Evolutionary conservation across 2,113 vertebrate species (phyloP), one percentile per base, ranked within the genome.

Genomic region (Prunella himalayana): DNA sequence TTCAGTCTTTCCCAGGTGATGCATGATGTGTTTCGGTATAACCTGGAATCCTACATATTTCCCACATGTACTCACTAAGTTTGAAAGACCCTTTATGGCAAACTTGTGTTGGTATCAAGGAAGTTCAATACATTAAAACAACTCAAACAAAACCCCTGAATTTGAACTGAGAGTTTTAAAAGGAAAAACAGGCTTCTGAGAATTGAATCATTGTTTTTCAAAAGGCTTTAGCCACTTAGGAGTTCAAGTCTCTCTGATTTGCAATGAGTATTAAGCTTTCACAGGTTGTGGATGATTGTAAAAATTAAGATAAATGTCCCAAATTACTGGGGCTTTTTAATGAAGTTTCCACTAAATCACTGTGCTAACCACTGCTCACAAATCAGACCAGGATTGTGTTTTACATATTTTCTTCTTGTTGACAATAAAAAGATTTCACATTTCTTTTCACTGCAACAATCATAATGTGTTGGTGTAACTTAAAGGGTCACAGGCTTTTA

Each of bases 121-220:
- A 41, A 63, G 8, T 47, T 77, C 63, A 60, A 45, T 16, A 66
- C 4, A 59, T 59, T 35, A 23, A 33, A 86, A 31, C 37, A 51
- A 14, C 2, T 10, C 25, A 33, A 44, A 51, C 21, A 68, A 77
- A 66, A 3, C 0, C 0, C 2, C 21, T 68, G 24, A 45, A 42
- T 75, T 82, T 66, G 23, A 66, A 7, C 13, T 25, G 13, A 47
- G 59, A 42, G 28, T 33, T 86, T 93, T 51, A 88, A 37, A 80
- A 28, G 9, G 35, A 35, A 84, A 96, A 89, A 25, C 4, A 51
- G 10, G 13, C 30, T 73, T 31, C 15, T 84, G 51, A 66, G 35
- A 82, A 37, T 60, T 44, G 37, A 84, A 51, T 71, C 24, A 54
- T 7, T 33, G 10, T 72, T 89, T 89, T 89, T 59, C 53, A 41